Percentiles rank a stretch among this genome's conserved stretches.
These are phyloP conservation scores for Epizoanthus illoricatus DNA, from an alignment of 92 coral and sea anemone species.

Conservation along the genomic window DNA sequence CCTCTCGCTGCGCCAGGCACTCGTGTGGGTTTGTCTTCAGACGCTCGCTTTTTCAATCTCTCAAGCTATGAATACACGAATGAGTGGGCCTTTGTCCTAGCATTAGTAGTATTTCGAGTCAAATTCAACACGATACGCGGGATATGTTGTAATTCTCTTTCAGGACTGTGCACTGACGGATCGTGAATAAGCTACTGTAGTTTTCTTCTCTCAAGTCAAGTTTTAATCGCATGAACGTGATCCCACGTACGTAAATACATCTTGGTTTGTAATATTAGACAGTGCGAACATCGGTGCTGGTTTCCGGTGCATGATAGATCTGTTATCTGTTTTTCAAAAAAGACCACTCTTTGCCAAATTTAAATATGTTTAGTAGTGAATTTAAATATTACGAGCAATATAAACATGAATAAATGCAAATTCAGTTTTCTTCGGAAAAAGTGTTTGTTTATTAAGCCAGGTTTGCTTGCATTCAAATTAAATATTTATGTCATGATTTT, in stretches of 20 bases:
- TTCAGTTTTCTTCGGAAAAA: too few relatives aligned
- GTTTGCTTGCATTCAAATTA: too few relatives aligned
- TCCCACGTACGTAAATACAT: not conserved
- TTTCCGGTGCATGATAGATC: too few relatives aligned
- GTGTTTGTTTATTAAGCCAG: too few relatives aligned
- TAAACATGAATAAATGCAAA: too few relatives aligned
- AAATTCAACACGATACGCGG: not conserved
- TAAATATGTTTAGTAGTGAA: too few relatives aligned
- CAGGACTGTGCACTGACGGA: not conserved
- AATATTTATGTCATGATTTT: too few relatives aligned
- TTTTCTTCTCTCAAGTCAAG: not conserved
- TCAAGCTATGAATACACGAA: not conserved
- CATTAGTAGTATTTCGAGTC: not conserved
- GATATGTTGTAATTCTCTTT: not conserved
- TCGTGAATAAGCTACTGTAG: not conserved
- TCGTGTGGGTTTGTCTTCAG: not conserved
- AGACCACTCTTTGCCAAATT: too few relatives aligned
- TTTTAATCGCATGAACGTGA: not conserved
- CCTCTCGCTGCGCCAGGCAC: not conserved
- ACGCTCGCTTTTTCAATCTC: not conserved
- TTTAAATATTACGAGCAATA: too few relatives aligned
- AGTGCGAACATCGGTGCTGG: slow-evolving; percentile 4
- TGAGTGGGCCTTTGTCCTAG: not conserved
- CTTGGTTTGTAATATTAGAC: not conserved
- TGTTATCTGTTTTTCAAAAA: too few relatives aligned